These are phyloP conservation scores for Zoanthus sansibaricus DNA, from an alignment of 92 coral and sea anemone species.

Conservation along the genomic window DNA sequence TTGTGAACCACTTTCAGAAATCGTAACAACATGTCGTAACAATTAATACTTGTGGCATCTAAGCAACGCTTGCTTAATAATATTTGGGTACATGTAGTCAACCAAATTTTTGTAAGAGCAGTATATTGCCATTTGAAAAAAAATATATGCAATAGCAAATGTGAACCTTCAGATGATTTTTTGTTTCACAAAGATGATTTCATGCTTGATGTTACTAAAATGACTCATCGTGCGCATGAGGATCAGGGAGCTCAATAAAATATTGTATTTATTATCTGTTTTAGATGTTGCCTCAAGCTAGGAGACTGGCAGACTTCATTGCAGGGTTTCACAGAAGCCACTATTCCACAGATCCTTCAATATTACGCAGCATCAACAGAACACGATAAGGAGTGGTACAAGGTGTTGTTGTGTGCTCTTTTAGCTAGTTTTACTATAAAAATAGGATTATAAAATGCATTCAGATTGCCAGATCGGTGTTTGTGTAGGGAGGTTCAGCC, in stretches of 20 bases:
- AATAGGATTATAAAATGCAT: neutral
- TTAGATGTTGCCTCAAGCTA: slow-evolving; percentile 91
- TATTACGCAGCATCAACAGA: slow-evolving; percentile 95
- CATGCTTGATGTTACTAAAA: too few species aligned
- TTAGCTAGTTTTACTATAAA: neutral
- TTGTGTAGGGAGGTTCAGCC: too few species aligned
- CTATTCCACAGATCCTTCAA: slow-evolving; percentile 91
- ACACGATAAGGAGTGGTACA: slow-evolving; percentile 93
- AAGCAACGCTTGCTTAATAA: too few species aligned
- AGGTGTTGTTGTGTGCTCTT: slow-evolving; percentile 49
- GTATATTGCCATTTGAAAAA: neutral
- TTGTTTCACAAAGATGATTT: too few species aligned
- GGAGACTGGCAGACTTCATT: slow-evolving; percentile 98
- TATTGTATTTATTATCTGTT: neutral
- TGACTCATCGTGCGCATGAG: too few species aligned
- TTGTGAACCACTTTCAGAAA: too few species aligned
- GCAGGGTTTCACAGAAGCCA: slow-evolving; percentile 88
- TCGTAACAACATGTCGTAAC: too few species aligned
- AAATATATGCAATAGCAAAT: neutral
- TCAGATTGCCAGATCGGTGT: too few species aligned
- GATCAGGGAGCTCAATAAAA: neutral
- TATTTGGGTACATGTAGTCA: neutral
- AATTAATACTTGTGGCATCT: too few species aligned
- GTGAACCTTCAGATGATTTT: neutral
- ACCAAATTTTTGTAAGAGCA: neutral